Conservation (phyloP, 2,888 invertebrate species). For the Hesperia comma region DNA sequence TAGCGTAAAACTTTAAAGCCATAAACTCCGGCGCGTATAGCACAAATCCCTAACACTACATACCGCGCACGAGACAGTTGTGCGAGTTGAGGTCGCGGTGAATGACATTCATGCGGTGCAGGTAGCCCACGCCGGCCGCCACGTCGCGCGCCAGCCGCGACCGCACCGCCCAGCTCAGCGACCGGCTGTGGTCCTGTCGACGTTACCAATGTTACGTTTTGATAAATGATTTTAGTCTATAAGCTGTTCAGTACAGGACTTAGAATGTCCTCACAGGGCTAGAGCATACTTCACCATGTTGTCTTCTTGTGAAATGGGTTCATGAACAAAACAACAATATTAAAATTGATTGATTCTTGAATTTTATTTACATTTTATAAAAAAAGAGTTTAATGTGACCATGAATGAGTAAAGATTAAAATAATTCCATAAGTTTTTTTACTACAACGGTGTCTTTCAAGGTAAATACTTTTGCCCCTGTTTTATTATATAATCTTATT, state of each 20-base stretch:
- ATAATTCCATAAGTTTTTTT: too few species aligned
- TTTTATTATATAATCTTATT: neutral
- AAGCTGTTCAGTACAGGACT: too few species aligned
- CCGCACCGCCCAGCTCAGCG: conserved; percentile 91
- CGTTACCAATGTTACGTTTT: too few species aligned
- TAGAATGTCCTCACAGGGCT: neutral
- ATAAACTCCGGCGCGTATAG: too few species aligned
- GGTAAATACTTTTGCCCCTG: neutral
- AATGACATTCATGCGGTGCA: conserved; percentile 97
- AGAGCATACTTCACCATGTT: neutral
- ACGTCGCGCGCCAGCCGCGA: conserved; percentile 95
- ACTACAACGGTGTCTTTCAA: neutral
- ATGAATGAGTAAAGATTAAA: too few species aligned
- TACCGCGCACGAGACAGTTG: conserved; percentile 93
- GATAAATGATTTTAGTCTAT: too few species aligned
- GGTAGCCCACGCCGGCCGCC: conserved; percentile 95
- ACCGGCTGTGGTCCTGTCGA: conserved; percentile 69
- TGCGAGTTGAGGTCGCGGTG: conserved; percentile 97
- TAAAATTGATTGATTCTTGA: too few species aligned
- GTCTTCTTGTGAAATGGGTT: too few species aligned
- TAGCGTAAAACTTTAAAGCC: too few species aligned
- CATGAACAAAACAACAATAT: too few species aligned
- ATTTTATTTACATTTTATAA: too few species aligned
- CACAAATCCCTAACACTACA: neutral
- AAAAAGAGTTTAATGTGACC: too few species aligned